Evolutionary conservation across 2,797 vertebrate genomes (phyloP).

Genomic region (Trematomus bernacchii): DNA sequence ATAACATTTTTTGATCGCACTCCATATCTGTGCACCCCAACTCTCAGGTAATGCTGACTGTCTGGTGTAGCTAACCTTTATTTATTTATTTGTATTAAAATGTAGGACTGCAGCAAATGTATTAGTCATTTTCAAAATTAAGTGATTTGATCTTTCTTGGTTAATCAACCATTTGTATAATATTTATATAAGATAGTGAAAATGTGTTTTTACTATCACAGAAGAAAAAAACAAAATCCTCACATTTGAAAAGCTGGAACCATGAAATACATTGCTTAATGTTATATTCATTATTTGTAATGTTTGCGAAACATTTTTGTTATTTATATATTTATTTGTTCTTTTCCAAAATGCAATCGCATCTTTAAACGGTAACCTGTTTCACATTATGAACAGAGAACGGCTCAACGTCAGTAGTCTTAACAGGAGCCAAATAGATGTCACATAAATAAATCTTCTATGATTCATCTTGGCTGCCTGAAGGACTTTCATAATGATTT

Average conservation of each 20-base stretch:
- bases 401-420: not conserved
- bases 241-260: not conserved
- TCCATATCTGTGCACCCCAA: not conserved
- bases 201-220: not conserved
- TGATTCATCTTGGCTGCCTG: constrained; percentile 1
- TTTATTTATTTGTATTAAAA: not conserved
- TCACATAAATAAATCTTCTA: not conserved
- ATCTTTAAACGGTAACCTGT: not conserved
- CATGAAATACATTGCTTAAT: not conserved
- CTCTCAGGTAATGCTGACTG: not conserved
- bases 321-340: not conserved
- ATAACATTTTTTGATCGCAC: not conserved
- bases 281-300: not conserved
- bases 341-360: not conserved
- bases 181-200: not conserved
- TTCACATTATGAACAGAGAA: not conserved
- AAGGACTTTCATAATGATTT: constrained; percentile 20
- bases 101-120: not conserved
- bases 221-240: not conserved
- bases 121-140: not conserved
- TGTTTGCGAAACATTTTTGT: not conserved
- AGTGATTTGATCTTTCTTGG: not conserved
- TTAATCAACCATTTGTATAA: not conserved
- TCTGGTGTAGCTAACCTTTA: not conserved
- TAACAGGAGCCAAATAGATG: constrained; percentile 11